These are phyloP conservation scores for Himantopus leucocephalus DNA, from an alignment of 2,113 vertebrate genomes.

Conservation along the genomic window DNA sequence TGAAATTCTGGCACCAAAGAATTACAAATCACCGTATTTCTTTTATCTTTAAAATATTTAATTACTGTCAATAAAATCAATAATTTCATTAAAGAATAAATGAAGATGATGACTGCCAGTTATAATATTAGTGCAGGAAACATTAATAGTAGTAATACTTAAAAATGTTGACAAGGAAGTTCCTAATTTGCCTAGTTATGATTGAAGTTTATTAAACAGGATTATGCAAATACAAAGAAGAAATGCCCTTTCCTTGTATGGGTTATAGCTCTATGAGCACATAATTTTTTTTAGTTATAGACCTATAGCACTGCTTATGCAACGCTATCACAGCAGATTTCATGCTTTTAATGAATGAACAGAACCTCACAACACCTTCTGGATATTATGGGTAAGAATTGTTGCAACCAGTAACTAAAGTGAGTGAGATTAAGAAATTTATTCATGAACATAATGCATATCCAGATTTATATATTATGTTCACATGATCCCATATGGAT, in stretches of 20 bases:
- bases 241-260: neutral
- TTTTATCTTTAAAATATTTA: neutral
- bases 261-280: neutral
- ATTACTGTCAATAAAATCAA: neutral
- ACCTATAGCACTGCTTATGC: neutral
- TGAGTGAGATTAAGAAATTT: neutral
- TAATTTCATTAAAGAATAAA: neutral
- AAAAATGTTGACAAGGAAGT: neutral
- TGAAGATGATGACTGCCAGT: neutral
- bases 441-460: neutral
- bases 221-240: neutral
- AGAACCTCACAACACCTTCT: slow-evolving; percentile 17
- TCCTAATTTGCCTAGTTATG: neutral
- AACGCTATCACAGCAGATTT: slow-evolving; percentile 38
- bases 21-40: neutral
- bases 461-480: neutral
- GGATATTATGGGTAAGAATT: neutral
- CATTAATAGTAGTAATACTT: neutral
- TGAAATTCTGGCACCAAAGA: neutral
- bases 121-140: neutral
- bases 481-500: neutral
- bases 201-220: neutral
- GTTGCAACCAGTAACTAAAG: neutral
- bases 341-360: slow-evolving; percentile 29
- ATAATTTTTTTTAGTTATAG: neutral